These are phyloP conservation scores for Megalurothrips usitatus DNA, from an alignment of 2,888 invertebrate species.

Conservation along the genomic window DNA sequence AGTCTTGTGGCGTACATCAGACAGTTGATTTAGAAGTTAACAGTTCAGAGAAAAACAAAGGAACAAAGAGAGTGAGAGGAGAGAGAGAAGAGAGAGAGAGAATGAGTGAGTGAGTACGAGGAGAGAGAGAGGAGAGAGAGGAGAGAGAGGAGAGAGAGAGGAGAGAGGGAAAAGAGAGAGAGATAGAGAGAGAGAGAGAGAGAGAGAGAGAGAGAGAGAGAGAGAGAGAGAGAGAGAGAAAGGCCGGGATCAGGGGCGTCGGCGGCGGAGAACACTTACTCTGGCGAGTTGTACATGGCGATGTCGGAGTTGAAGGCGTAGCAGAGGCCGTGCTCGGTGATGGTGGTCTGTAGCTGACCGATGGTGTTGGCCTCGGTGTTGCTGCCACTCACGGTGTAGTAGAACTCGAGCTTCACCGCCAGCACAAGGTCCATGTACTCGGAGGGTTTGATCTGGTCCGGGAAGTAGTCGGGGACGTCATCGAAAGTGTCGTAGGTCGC, in stretches of 20 bases:
- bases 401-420: slow-evolving; percentile 37
- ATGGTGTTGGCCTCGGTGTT: slow-evolving; percentile 33
- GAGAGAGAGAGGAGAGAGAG: no score
- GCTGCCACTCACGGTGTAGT: slow-evolving; percentile 34
- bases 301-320: slow-evolving; percentile 63
- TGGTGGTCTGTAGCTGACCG: slow-evolving; percentile 51
- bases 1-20: no score
- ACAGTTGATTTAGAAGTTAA: no score
- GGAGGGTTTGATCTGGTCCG: slow-evolving; percentile 53
- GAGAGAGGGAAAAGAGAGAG: no score
- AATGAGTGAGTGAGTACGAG: no score
- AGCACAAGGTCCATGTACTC: slow-evolving; percentile 56
- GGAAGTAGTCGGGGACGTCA: slow-evolving; percentile 49
- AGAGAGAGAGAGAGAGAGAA: no score
- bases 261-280: slow-evolving; percentile 44
- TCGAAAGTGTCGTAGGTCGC: slow-evolving; percentile 59
- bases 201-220: no score
- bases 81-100: no score
- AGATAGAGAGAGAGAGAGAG: no score
- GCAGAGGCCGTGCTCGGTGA: slow-evolving; percentile 67
- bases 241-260: not conserved
- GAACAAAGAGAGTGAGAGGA: no score
- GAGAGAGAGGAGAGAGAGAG: no score
- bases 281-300: slow-evolving; percentile 56
- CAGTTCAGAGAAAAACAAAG: no score